phyloP scores from a whole-genome alignment of 2,113 vertebrate genomes.

The human (Homo sapiens) region DNA sequence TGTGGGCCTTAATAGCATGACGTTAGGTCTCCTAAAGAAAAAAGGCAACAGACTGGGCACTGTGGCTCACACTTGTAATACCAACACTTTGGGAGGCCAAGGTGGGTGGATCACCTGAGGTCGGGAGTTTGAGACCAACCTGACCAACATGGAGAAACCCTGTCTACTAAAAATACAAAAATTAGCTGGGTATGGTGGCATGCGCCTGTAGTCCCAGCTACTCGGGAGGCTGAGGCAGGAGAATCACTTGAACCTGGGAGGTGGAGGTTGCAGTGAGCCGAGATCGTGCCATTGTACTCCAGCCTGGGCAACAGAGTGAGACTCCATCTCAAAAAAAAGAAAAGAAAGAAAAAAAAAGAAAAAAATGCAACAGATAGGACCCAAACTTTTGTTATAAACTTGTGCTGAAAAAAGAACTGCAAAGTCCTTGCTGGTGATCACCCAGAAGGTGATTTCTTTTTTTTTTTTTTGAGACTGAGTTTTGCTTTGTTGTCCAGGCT shows the following conservation, averaged over 20 bases:
- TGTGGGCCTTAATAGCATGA: background rate
- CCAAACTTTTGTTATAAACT: background rate
- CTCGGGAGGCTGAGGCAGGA: background rate
- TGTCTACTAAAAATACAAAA: too few relatives aligned
- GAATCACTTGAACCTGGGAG: background rate
- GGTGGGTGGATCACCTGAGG: too few relatives aligned
- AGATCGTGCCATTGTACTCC: background rate
- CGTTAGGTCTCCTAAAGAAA: background rate
- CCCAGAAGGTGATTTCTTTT: background rate
- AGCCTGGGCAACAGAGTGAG: background rate
- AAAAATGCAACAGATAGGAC: background rate
- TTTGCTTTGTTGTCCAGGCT: too few relatives aligned
- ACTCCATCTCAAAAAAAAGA: background rate
- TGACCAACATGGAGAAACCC: too few relatives aligned
- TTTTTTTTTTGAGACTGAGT: too few relatives aligned
- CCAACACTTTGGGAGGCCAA: too few relatives aligned
- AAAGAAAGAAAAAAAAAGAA: background rate
- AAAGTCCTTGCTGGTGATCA: background rate
- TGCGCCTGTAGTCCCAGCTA: background rate
- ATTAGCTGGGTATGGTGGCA: background rate
- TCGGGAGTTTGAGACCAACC: too few relatives aligned
- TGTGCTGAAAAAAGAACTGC: background rate
- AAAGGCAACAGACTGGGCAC: background rate
- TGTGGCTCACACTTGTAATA: too few relatives aligned
- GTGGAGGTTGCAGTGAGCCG: too few relatives aligned